Percentiles rank a stretch among this genome's conserved stretches.
Evolutionary conservation across 92 coral and sea anemone species (phyloP).

Genomic region (Porites evermanni): DNA sequence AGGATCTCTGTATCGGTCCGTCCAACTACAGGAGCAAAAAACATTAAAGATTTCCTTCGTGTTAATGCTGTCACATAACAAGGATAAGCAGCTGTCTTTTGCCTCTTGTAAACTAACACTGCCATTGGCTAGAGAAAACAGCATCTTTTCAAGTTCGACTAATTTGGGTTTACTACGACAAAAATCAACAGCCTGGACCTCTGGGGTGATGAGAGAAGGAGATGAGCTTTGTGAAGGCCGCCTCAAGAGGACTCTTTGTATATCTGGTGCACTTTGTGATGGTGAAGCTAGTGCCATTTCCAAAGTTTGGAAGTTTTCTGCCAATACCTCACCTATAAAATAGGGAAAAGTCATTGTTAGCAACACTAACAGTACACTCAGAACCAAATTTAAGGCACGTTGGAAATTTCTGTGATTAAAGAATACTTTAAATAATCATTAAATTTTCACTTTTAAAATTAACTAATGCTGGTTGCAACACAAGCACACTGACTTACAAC

Average conservation of each 20-base stretch:
- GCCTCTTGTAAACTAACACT: not conserved
- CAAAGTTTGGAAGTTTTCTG: too few species aligned
- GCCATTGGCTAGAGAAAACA: conserved; percentile 32
- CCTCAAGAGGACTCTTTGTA: conserved; percentile 13
- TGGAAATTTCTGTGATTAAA: too few species aligned
- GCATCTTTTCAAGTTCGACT: conserved; percentile 29
- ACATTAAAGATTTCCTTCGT: conserved; percentile 15
- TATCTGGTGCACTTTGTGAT: not conserved
- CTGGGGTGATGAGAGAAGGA: conserved; percentile 2
- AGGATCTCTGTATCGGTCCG: conserved; percentile 35
- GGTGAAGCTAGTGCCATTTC: conserved; percentile 29
- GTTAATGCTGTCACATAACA: conserved; percentile 7
- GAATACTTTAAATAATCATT: too few species aligned
- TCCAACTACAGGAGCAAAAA: conserved; percentile 41
- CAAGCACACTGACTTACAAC: too few species aligned
- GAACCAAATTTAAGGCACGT: too few species aligned
- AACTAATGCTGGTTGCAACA: too few species aligned
- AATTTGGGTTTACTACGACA: conserved; percentile 30
- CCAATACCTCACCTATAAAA: not conserved
- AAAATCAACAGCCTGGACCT: conserved; percentile 30
- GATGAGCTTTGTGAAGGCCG: conserved; percentile 24
- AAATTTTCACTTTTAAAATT: too few species aligned
- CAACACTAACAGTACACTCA: too few species aligned
- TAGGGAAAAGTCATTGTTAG: too few species aligned
- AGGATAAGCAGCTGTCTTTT: conserved; percentile 13